Percentiles rank a stretch among this genome's conserved stretches.
These are phyloP conservation scores for Acanthococcus lagerstroemiae DNA, from an alignment of 2,888 invertebrate genomes.

Conservation along the genomic window DNA sequence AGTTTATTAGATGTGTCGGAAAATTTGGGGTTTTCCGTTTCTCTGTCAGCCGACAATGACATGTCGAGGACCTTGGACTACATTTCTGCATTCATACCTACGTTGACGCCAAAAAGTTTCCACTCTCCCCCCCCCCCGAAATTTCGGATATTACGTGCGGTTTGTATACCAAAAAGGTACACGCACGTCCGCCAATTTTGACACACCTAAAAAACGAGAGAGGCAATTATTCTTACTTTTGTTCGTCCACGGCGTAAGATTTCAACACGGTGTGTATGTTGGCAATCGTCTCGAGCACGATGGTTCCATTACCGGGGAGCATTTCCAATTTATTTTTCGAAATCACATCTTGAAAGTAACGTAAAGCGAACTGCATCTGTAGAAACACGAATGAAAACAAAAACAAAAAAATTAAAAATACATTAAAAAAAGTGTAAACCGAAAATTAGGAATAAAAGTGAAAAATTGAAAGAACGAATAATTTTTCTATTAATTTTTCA, in stretches of 20 bases:
- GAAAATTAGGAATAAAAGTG: neutral
- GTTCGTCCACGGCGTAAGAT: slow-evolving; percentile 46
- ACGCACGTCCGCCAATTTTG: too few species aligned
- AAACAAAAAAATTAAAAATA: slow-evolving; percentile 1
- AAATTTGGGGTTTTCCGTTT: too few species aligned
- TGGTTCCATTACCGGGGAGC: slow-evolving; percentile 85
- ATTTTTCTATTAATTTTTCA: neutral
- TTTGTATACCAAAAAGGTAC: too few species aligned
- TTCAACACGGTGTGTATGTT: slow-evolving; percentile 61
- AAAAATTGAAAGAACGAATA: neutral
- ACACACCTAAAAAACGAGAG: neutral
- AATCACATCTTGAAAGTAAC: slow-evolving; percentile 87
- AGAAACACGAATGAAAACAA: slow-evolving; percentile 10
- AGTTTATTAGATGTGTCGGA: too few species aligned
- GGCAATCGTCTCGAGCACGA: slow-evolving; percentile 84
- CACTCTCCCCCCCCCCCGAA: too few species aligned
- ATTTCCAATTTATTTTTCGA: slow-evolving; percentile 85
- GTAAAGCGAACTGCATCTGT: slow-evolving; percentile 62
- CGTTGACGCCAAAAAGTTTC: too few species aligned
- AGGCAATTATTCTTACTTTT: slow-evolving; percentile 43
- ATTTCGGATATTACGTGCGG: too few species aligned
- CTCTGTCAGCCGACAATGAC: too few species aligned
- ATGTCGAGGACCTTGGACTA: too few species aligned
- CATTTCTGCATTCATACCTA: too few species aligned
- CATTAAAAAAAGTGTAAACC: too few species aligned